A percentile compares a stretch with the other conserved stretches of the same genome.
Evolutionary conservation across 2,888 invertebrate genomes (phyloP).

Genomic region (Perdita meconis): DNA sequence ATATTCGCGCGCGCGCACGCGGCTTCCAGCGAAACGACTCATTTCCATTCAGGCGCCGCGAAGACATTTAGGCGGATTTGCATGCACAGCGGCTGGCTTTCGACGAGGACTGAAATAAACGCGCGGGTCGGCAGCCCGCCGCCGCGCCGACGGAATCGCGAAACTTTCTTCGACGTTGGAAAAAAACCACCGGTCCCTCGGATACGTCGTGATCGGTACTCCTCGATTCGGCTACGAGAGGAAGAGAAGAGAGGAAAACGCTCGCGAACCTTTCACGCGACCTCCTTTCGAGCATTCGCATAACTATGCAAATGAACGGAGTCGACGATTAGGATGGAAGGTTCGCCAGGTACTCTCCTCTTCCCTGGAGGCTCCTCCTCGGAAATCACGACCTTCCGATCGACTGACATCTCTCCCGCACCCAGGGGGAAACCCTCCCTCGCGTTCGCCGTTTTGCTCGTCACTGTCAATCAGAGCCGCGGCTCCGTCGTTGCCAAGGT

Average conservation of each 20-base stretch:
- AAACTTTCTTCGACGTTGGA: constrained; percentile 32
- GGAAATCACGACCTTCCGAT: constrained; percentile 11
- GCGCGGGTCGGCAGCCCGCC: constrained; percentile 11
- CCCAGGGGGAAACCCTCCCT: background rate
- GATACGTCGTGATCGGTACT: background rate
- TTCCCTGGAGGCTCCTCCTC: constrained; percentile 54
- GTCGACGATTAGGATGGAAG: constrained; percentile 68
- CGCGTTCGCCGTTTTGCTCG: constrained; percentile 1
- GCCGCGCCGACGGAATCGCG: constrained; percentile 22
- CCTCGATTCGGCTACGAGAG: background rate
- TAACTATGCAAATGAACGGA: constrained; percentile 74
- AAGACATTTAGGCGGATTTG: constrained; percentile 80
- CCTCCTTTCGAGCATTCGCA: constrained; percentile 65
- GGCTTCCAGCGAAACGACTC: constrained; percentile 66
- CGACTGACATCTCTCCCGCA: background rate
- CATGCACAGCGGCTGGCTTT: constrained; percentile 75
- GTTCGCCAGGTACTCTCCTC: constrained; percentile 55
- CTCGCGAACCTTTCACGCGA: background rate
- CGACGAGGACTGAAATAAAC: constrained; percentile 73
- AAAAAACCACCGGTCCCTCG: background rate
- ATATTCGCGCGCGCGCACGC: constrained; percentile 62
- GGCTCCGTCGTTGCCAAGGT: background rate
- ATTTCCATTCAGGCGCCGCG: constrained; percentile 74
- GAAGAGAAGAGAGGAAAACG: background rate
- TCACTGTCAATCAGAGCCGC: background rate